Evolutionary conservation across 2,113 vertebrate genomes (phyloP), one percentile per base, ranked within the genome.

Genomic region (Syngnathoides biaculeatus): DNA sequence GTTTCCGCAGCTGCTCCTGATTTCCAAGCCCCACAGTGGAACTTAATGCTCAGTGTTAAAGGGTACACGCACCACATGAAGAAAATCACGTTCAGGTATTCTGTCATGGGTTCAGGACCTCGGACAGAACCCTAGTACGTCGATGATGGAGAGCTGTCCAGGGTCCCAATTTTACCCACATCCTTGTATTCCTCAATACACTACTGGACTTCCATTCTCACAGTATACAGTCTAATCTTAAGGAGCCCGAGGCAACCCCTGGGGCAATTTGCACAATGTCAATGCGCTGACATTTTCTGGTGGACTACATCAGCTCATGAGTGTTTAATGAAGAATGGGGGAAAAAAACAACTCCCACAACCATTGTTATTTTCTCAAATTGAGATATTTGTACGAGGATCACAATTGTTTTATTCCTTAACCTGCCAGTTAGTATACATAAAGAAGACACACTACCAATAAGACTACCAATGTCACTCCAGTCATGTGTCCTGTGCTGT

Each of bases 71-170:
- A 14, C 42, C 43, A 43, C 47, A 15, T 64, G 58, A 15, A 52
- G n/a, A 27, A 3, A 40, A 9, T 55, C 27, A 19, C 12, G 17
- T 7, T 2, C 45, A 19, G 45, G 45, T 15, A 47, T 19, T 47
- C 72, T 77, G 74, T 64, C 69, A 52, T 22, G 39, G 63, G 50
- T 66, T 17, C 79, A 64, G 71, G 47, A 65, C 15, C 50, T 15
- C n/a, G 58, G n/a, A 39, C 40, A 3, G 14, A 8, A 17, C 40
- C 30, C 45, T 8, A 17, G 14, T 17, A 15, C 63, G 45, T 19
- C 8, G n/a, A 42, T 8, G 17, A 7, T 4, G 0, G 10, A 10
- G 52, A 22, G 55, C 82, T 86, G 75, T 82, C 81, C 82, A 38
- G 10, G 65, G 76, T 84, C 4, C 80, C 78, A 61, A 56, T 30